Conservation (phyloP, 2,888 invertebrate genomes). For the Pristionchus mayeri region DNA sequence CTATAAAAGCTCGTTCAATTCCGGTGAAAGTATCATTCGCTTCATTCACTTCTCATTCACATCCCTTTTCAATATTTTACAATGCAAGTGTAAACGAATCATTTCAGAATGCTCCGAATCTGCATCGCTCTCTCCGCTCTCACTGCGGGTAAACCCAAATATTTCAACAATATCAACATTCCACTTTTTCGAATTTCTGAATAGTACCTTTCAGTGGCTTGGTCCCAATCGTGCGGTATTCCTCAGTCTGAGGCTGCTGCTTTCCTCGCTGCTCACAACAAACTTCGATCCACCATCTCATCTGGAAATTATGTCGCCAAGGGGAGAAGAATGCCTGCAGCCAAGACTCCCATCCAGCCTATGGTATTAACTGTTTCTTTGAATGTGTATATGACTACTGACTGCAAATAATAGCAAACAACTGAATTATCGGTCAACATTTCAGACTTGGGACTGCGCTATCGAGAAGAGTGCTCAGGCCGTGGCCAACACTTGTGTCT, state of each 20-base stretch:
- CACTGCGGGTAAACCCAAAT: background rate
- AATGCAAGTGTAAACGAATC: background rate
- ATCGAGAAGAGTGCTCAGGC: slow-evolving; percentile 42
- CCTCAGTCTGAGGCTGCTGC: background rate
- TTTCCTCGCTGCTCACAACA: background rate
- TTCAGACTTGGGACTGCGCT: slow-evolving; percentile 33
- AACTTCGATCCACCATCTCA: background rate
- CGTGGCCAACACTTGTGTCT: slow-evolving; percentile 17
- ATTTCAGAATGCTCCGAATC: background rate
- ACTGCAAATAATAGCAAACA: no score
- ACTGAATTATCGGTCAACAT: no score
- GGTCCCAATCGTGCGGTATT: background rate
- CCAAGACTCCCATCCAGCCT: background rate
- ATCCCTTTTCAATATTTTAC: background rate
- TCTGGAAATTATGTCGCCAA: background rate
- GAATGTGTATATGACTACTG: no score
- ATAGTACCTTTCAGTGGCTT: background rate
- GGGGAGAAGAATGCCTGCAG: slow-evolving; percentile 11
- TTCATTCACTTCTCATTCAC: background rate
- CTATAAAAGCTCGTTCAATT: background rate
- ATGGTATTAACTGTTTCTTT: background rate
- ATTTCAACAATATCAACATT: no score
- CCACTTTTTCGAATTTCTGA: no score
- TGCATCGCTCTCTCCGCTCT: background rate
- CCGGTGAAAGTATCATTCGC: background rate